Conservation (phyloP, 2,888 invertebrate genomes). For the Timema cristinae region DNA sequence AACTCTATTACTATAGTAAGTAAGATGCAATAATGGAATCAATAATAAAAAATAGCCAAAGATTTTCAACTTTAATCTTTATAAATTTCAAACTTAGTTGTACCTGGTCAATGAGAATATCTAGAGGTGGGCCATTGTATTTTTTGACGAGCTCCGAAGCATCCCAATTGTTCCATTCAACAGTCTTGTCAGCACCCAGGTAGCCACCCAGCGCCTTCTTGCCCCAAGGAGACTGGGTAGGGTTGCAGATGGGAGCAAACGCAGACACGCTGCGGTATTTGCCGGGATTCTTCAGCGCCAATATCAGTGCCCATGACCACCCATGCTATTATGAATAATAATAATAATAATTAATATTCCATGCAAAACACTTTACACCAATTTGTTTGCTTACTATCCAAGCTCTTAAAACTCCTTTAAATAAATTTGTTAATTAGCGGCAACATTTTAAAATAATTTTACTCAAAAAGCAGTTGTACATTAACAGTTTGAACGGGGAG, state of each 20-base stretch:
- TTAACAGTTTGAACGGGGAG: no score
- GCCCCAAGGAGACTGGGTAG: conserved; percentile 82
- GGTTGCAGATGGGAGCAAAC: conserved; percentile 93
- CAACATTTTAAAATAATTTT: not conserved
- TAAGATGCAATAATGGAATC: no score
- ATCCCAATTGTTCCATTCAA: conserved; percentile 79
- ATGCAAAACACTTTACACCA: no score
- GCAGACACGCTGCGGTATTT: conserved; percentile 85
- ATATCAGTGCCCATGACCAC: conserved; percentile 95
- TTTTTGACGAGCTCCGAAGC: conserved; percentile 74
- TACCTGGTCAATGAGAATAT: conserved; percentile 88
- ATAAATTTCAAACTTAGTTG: conserved; percentile 13
- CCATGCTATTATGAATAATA: conserved; percentile 68
- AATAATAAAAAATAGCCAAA: no score
- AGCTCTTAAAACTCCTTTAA: no score
- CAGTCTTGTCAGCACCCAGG: conserved; percentile 59
- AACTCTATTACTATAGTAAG: no score
- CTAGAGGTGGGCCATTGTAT: conserved; percentile 78
- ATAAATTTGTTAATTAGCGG: not conserved
- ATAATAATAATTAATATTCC: no score
- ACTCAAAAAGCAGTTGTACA: no score
- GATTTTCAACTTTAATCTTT: not conserved
- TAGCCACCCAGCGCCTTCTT: conserved; percentile 79
- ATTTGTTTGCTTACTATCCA: no score
- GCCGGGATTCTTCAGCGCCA: conserved; percentile 86